Percentiles rank a stretch among this genome's conserved stretches.
phyloP scores from a whole-genome alignment of 2,888 invertebrate genomes.

The Acheta domesticus region DNA sequence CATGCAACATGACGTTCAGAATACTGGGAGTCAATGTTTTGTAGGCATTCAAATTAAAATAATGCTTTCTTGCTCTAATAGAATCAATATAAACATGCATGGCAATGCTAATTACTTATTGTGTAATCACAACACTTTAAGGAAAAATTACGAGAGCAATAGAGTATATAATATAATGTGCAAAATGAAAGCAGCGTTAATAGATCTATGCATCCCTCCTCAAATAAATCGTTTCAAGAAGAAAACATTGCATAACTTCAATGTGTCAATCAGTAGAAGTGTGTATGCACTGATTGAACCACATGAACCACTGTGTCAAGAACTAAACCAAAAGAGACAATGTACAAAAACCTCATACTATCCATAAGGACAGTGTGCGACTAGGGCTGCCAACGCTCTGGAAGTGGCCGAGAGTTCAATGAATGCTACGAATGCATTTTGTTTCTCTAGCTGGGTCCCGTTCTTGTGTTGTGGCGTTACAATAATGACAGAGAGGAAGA shows the following conservation, averaged over 20 bases:
- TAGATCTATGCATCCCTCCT: conserved; percentile 3
- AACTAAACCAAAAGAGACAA: neutral
- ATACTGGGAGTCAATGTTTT: neutral
- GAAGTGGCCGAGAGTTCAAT: too few relatives aligned
- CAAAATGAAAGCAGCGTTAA: neutral
- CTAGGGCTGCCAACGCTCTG: too few relatives aligned
- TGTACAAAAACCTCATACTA: neutral
- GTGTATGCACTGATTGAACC: conserved; percentile 4
- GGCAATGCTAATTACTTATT: neutral
- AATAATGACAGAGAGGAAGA: too few relatives aligned
- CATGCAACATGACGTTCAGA: neutral
- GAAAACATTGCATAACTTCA: neutral
- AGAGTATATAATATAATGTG: neutral
- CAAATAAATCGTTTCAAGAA: neutral
- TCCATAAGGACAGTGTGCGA: neutral
- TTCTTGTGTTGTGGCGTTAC: too few relatives aligned
- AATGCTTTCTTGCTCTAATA: conserved; percentile 11
- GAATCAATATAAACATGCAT: conserved; percentile 2
- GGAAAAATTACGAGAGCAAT: neutral
- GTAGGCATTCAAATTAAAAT: conserved; percentile 1
- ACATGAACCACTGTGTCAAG: neutral
- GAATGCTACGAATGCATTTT: too few relatives aligned
- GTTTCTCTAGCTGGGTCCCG: too few relatives aligned
- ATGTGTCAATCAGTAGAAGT: neutral
- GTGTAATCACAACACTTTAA: conserved; percentile 2